Evolutionary conservation across 2,113 vertebrate species (phyloP), one percentile per base, ranked within the genome.

Genomic region (Sapayoa aenigma): DNA sequence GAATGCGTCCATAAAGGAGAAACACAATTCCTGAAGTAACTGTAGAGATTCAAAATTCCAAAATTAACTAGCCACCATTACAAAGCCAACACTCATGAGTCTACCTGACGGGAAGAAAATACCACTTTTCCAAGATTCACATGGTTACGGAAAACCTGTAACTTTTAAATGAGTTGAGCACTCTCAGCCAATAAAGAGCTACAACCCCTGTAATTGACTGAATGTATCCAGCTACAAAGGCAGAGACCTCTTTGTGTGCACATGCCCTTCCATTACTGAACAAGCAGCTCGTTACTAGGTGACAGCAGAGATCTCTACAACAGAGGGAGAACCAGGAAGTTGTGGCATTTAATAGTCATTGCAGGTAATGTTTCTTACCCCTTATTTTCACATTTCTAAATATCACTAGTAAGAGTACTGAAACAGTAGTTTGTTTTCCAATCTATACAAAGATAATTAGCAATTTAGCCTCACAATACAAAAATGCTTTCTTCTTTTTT

Each of bases 261-360:
- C 18, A 12, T 6, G 39, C 65, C 59, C 37, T 53, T 77, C n/a
- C 37, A 22, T 37, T 52, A 21, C n/a, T 17, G 41, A 68, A 8
- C 18, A 13, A 60, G 53, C 6, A 79, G 67, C 49, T 80, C 41
- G 0, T 25, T 37, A 9, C 59, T 16, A 14, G 47, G 33, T 30
- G 60, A n/a, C 28, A 74, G 35, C 13, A n/a, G 39, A 12, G 21
- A 30, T 14, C 30, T 55, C 39, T 31, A 24, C 28, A 39, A 7
- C 60, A 39, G 4, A 10, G 30, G 13, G 35, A 66, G 37, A 63
- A 41, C 49, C 39, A 59, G 3, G 7, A 59, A 31, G n/a, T 50
- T 9, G 18, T 3, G 1, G 10, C 19, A 18, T 23, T 60, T 14
- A 47, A 27, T 50, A 49, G 2, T 23, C 33, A 42, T 0, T 37